phyloP scores from a whole-genome alignment of 2,888 invertebrate species.

The Pheosia tremula region DNA sequence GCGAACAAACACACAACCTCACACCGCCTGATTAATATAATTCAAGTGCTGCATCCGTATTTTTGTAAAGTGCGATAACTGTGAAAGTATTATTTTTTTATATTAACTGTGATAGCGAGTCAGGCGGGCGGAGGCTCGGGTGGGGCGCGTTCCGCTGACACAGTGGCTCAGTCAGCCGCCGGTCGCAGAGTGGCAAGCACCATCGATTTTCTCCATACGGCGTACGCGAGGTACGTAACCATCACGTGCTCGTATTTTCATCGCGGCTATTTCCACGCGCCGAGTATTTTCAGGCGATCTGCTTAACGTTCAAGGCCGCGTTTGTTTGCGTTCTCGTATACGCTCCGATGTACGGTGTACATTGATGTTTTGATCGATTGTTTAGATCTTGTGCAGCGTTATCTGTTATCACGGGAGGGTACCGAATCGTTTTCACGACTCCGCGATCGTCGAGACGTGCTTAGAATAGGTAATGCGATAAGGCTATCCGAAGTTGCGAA shows the following conservation, averaged over 20 bases:
- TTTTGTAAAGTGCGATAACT: constrained; percentile 65
- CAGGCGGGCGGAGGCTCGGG: constrained; percentile 75
- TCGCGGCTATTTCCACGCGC: constrained; percentile 79
- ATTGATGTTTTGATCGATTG: constrained; percentile 60
- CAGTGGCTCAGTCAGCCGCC: constrained; percentile 85
- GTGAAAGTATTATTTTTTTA: constrained; percentile 66
- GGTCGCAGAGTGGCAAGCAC: constrained; percentile 82
- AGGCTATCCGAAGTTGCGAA: constrained; percentile 48
- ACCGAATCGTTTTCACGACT: constrained; percentile 72
- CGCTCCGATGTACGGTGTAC: constrained; percentile 53
- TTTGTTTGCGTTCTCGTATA: constrained; percentile 75
- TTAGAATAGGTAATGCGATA: constrained; percentile 67
- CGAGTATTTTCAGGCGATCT: constrained; percentile 78
- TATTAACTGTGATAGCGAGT: constrained; percentile 70
- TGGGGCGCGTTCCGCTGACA: constrained; percentile 83
- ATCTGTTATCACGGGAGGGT: constrained; percentile 59
- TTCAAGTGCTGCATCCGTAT: constrained; percentile 58
- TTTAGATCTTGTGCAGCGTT: constrained; percentile 52
- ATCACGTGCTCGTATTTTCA: constrained; percentile 82
- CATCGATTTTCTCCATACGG: constrained; percentile 81
- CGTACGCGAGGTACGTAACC: constrained; percentile 78
- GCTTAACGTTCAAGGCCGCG: constrained; percentile 80
- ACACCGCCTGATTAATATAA: constrained; percentile 63
- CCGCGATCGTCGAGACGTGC: constrained; percentile 57
- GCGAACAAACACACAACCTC: constrained; percentile 60